A percentile compares a stretch with the other conserved stretches of the same genome.
phyloP scores from a whole-genome alignment of 2,797 vertebrate genomes.

The Cirrhinus molitorella region DNA sequence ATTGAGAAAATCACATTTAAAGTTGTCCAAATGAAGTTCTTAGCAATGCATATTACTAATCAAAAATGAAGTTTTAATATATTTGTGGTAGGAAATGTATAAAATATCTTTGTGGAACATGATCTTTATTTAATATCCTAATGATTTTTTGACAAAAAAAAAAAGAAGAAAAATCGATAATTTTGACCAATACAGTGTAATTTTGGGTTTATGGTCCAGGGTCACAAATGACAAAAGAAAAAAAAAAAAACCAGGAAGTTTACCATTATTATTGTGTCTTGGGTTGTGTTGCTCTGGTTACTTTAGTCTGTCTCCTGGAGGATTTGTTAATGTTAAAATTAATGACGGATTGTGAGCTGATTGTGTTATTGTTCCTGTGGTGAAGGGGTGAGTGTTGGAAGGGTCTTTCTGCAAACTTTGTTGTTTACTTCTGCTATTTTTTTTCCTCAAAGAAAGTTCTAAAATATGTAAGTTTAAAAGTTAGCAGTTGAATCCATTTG shows the following conservation, averaged over 20 bases:
- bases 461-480: neutral
- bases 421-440: conserved; percentile 18
- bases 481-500: conserved; percentile 10
- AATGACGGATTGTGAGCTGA: conserved; percentile 4
- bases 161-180: no score
- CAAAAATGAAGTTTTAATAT: no score
- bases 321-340: conserved; percentile 8
- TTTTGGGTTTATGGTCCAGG: no score
- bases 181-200: no score
- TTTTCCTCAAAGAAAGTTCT: neutral
- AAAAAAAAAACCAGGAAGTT: neutral
- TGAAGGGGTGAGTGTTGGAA: conserved; percentile 21
- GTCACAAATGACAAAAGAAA: no score
- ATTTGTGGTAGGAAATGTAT: no score
- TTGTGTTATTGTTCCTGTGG: conserved; percentile 26
- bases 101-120: no score
- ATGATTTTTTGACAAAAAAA: no score
- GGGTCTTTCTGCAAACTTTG: neutral
- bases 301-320: conserved; percentile 1
- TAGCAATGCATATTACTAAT: no score
- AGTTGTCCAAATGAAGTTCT: no score
- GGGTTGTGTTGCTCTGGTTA: neutral
- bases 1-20: no score
- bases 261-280: conserved; percentile 4
- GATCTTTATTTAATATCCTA: no score